phyloP scores from a whole-genome alignment of 2,888 invertebrate species.

The Pyrochroa serraticornis region DNA sequence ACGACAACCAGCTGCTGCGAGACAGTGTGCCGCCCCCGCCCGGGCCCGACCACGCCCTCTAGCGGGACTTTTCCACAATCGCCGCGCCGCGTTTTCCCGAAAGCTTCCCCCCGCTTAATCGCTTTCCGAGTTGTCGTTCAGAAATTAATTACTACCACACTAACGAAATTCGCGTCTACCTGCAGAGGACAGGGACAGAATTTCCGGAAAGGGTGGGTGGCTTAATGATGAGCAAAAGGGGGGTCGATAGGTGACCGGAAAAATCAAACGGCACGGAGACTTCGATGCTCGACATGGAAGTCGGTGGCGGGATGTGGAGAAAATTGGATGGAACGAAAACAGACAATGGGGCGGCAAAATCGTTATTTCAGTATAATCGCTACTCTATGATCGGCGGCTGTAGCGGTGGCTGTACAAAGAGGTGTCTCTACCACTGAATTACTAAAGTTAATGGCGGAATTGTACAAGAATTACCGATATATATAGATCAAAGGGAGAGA shows the following conservation, averaged over 20 bases:
- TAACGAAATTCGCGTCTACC: constrained; percentile 48
- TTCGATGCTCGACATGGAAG: constrained; percentile 5
- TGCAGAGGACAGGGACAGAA: constrained; percentile 34
- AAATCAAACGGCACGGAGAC: constrained; percentile 8
- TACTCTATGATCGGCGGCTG: too few species aligned
- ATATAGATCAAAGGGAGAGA: too few species aligned
- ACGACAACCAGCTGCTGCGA: constrained; percentile 66
- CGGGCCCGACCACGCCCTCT: constrained; percentile 49
- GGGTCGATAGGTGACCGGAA: constrained; percentile 7
- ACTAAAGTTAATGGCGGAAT: constrained; percentile 5
- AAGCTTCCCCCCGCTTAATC: constrained; percentile 45
- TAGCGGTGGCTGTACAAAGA: too few species aligned
- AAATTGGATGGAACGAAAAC: too few species aligned
- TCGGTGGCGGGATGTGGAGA: neutral
- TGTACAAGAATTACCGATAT: too few species aligned
- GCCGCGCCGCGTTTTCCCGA: constrained; percentile 21
- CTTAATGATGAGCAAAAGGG: constrained; percentile 15
- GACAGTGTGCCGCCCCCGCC: constrained; percentile 69
- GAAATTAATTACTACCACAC: constrained; percentile 53
- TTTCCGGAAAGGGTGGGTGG: neutral
- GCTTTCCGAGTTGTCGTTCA: constrained; percentile 55
- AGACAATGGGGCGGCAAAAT: too few species aligned
- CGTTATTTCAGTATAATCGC: too few species aligned
- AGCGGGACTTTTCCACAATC: constrained; percentile 29
- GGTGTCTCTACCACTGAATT: constrained; percentile 3